These are phyloP conservation scores for Patiria miniata DNA, from an alignment of 35 echinoderm and acorn worm genomes.

Conservation along the genomic window DNA sequence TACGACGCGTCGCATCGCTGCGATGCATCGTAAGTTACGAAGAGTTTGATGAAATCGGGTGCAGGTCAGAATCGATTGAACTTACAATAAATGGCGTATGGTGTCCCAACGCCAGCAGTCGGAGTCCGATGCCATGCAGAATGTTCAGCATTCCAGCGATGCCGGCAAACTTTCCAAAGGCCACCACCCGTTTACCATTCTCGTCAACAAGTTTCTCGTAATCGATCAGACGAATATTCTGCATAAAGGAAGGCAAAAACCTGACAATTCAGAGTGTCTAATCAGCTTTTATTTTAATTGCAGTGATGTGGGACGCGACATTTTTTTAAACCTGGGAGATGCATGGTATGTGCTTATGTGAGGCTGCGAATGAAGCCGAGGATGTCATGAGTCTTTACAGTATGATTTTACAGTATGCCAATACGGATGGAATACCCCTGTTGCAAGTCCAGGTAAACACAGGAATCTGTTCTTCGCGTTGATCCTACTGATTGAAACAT, in stretches of 20 bases:
- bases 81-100: conserved; percentile 97
- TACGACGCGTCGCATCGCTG: too few relatives aligned
- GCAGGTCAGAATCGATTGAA: not conserved
- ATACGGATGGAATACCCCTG: too few relatives aligned
- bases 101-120: conserved; percentile 84
- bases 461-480: too few relatives aligned
- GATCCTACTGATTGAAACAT: too few relatives aligned
- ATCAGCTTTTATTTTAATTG: not conserved
- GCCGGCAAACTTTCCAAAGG: conserved; percentile 96
- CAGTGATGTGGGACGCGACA: not conserved
- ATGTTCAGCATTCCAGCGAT: conserved; percentile 96
- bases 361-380: too few relatives aligned
- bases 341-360: too few relatives aligned
- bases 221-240: conserved; percentile 93
- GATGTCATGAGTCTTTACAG: too few relatives aligned
- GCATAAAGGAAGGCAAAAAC: not conserved
- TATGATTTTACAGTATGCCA: too few relatives aligned
- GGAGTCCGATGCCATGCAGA: conserved; percentile 88
- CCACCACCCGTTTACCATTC: conserved; percentile 82
- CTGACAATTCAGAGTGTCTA: not conserved
- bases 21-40: too few relatives aligned
- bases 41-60: too few relatives aligned
- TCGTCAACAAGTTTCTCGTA: conserved; percentile 97
- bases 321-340: too few relatives aligned
- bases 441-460: too few relatives aligned